Evolutionary conservation across 1,140 invertebrate species (phyloP).

Genomic region (Oryctes rhinoceros): DNA sequence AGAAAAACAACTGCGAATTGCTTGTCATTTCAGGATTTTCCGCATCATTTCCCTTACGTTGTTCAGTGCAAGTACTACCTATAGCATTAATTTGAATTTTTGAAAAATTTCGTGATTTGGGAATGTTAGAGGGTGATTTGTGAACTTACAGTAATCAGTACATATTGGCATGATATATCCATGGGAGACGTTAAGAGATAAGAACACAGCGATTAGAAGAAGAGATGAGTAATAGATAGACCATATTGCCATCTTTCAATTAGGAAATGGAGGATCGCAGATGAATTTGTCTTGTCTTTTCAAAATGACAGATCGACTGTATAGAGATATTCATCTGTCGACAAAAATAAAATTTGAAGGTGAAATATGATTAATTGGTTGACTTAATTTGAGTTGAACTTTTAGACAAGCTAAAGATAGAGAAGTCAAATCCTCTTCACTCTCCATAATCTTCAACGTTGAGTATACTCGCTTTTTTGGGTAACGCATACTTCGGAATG

Average conservation of each 20-base stretch:
- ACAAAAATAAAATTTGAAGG: no score
- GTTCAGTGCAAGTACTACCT: neutral
- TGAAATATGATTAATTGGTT: no score
- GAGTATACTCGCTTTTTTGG: no score
- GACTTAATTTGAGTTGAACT: neutral
- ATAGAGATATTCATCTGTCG: no score
- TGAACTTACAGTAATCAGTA: slow-evolving; percentile 9
- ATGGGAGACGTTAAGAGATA: neutral
- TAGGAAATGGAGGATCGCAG: neutral
- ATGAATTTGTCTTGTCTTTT: slow-evolving; percentile 1
- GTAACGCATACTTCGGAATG: no score
- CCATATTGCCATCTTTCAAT: neutral
- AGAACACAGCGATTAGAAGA: neutral
- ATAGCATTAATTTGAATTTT: neutral
- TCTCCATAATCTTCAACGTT: no score
- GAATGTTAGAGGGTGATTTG: neutral
- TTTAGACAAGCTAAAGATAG: no score
- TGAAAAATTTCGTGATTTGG: neutral
- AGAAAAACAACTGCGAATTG: neutral
- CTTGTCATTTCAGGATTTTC: neutral
- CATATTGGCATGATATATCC: slow-evolving; percentile 27
- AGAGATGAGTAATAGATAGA: neutral
- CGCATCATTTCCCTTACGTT: neutral
- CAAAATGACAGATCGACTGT: neutral
- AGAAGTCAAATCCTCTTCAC: no score